phyloP scores from a whole-genome alignment of 2,888 invertebrate species.

The Scrobipalpa costella region DNA sequence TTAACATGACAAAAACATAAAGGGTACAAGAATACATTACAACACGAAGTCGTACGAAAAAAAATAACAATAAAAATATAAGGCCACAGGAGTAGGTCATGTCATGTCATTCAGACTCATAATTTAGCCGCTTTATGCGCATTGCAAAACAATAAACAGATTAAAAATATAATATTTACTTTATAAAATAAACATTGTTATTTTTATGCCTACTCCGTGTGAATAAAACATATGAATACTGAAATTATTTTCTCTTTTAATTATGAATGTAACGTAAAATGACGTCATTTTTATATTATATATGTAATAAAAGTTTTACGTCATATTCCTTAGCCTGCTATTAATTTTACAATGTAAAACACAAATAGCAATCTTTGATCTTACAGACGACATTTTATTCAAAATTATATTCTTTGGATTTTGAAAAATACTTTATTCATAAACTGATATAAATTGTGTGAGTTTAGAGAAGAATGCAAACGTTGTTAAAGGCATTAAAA shows the following conservation, averaged over 20 bases:
- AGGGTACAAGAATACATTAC: conserved; percentile 10
- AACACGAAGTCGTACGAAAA: not conserved
- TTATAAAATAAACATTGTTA: not conserved
- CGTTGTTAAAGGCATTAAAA: not conserved
- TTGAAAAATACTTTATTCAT: too few species aligned
- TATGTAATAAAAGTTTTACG: too few species aligned
- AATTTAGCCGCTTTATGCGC: conserved; percentile 1
- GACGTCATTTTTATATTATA: too few species aligned
- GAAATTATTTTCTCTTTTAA: too few species aligned
- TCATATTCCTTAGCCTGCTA: too few species aligned
- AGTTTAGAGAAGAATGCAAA: not conserved
- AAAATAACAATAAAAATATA: conserved; percentile 5
- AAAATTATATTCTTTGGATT: too few species aligned
- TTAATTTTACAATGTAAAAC: too few species aligned
- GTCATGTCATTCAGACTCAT: conserved; percentile 16
- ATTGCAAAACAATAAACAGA: conserved; percentile 24
- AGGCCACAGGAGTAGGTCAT: conserved; percentile 21
- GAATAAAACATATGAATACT: not conserved
- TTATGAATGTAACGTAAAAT: too few species aligned
- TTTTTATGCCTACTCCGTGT: not conserved
- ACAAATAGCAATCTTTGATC: too few species aligned
- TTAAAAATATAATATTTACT: not conserved
- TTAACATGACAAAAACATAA: conserved; percentile 8
- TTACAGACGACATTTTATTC: too few species aligned
- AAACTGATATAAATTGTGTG: too few species aligned